phyloP scores from a whole-genome alignment of 2,888 invertebrate genomes.

The Asteroscopus sphinx region DNA sequence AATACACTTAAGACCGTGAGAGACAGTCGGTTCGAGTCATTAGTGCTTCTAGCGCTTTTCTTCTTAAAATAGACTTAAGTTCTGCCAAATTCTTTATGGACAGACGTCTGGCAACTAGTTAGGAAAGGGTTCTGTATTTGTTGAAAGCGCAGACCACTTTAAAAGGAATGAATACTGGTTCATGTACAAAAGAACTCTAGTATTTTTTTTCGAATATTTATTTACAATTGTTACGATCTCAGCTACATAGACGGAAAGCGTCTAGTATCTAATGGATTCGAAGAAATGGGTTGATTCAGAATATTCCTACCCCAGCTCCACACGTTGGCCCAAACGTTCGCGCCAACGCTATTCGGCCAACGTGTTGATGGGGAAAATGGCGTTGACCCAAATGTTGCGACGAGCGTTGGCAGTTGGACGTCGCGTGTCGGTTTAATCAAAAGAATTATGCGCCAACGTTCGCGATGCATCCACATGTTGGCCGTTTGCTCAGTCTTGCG shows the following conservation, averaged over 20 bases:
- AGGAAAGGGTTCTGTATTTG: constrained; percentile 1
- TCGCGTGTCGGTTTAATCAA: too few relatives aligned
- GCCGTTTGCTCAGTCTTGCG: too few relatives aligned
- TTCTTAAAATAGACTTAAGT: constrained; percentile 43
- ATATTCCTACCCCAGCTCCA: neutral
- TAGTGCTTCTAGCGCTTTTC: constrained; percentile 39
- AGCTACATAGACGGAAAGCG: neutral
- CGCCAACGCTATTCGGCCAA: too few relatives aligned
- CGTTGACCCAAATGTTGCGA: too few relatives aligned
- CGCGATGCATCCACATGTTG: too few relatives aligned
- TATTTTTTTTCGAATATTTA: constrained; percentile 1
- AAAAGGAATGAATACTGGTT: constrained; percentile 5
- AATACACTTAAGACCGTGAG: constrained; percentile 30
- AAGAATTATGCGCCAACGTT: too few relatives aligned
- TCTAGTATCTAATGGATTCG: constrained; percentile 1
- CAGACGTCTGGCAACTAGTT: constrained; percentile 22
- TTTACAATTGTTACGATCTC: neutral
- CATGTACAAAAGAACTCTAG: neutral
- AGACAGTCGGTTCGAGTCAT: constrained; percentile 44
- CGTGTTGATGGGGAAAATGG: too few relatives aligned
- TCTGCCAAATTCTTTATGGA: constrained; percentile 43
- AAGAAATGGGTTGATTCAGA: neutral
- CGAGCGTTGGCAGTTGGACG: too few relatives aligned
- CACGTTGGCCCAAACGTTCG: too few relatives aligned
- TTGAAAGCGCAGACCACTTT: constrained; percentile 10